A percentile compares a stretch with the other conserved stretches of the same genome.
These are phyloP conservation scores for Tetraneura akinire DNA, from an alignment of 1,140 invertebrate species.

Conservation along the genomic window DNA sequence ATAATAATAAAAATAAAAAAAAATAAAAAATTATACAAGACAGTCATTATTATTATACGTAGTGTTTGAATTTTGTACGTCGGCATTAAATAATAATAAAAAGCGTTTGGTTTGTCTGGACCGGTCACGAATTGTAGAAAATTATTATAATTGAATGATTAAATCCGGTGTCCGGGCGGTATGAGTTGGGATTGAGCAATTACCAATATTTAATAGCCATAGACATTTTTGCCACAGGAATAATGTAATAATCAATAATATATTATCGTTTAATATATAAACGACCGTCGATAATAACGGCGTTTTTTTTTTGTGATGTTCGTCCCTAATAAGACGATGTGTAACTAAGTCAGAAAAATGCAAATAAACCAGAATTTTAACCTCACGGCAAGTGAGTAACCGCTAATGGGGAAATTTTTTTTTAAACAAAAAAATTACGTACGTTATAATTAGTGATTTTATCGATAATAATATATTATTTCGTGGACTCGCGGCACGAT, in stretches of 20 bases:
- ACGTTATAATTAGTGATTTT: too few relatives aligned
- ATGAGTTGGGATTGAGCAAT: not conserved
- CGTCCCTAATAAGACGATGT: too few relatives aligned
- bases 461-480: too few relatives aligned
- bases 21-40: not conserved
- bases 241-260: not conserved
- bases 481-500: too few relatives aligned
- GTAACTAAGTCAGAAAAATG: too few relatives aligned
- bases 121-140: constrained; percentile 24
- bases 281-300: not conserved
- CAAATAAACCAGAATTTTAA: too few relatives aligned
- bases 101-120: not conserved
- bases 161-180: not conserved
- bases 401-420: too few relatives aligned
- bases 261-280: not conserved
- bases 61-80: constrained; percentile 25
- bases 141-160: constrained; percentile 28
- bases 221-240: not conserved
- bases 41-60: not conserved
- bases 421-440: too few relatives aligned
- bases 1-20: not conserved
- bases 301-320: too few relatives aligned
- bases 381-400: too few relatives aligned
- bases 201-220: not conserved
- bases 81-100: not conserved